A percentile compares a stretch with the other conserved stretches of the same genome.
phyloP scores from a whole-genome alignment of 1,140 invertebrate genomes.

The Cotesia vestalis region DNA sequence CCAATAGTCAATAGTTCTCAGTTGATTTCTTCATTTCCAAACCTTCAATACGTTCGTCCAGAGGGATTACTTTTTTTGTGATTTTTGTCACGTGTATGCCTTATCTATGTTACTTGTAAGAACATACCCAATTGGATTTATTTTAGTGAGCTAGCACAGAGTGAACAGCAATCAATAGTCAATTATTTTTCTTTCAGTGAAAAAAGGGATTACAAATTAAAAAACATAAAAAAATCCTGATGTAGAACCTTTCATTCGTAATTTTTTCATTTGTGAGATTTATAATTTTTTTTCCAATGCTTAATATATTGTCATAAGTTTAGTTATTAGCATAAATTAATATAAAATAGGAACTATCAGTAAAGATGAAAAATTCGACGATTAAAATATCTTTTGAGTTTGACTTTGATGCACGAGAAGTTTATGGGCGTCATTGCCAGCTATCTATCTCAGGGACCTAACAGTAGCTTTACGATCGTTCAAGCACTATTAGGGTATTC shows the following conservation, averaged over 20 bases:
- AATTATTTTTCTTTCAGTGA: conserved; percentile 48
- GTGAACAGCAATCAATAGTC: conserved; percentile 45
- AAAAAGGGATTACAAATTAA: conserved; percentile 37
- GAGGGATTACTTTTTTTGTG: conserved; percentile 54
- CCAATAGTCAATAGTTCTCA: conserved; percentile 48
- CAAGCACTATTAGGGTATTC: conserved; percentile 29
- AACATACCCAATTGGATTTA: not conserved
- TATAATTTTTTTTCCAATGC: not conserved
- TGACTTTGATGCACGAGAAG: conserved; percentile 20
- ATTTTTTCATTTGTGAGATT: too few species aligned
- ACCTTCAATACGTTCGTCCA: conserved; percentile 41
- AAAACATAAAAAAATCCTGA: not conserved
- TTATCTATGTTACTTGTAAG: conserved; percentile 18
- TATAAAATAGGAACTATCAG: not conserved
- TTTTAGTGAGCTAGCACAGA: not conserved
- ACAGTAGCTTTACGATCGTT: conserved; percentile 4
- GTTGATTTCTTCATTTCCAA: conserved; percentile 37
- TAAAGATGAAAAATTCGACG: conserved; percentile 24
- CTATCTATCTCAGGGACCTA: not conserved
- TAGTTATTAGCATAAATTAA: not conserved
- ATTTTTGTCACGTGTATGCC: conserved; percentile 58
- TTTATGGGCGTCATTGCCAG: not conserved
- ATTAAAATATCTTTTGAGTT: conserved; percentile 11
- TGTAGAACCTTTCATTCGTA: not conserved
- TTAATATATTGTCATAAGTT: not conserved